These are phyloP conservation scores for Encarsia formosa DNA, from an alignment of 2,888 invertebrate genomes.

Conservation along the genomic window DNA sequence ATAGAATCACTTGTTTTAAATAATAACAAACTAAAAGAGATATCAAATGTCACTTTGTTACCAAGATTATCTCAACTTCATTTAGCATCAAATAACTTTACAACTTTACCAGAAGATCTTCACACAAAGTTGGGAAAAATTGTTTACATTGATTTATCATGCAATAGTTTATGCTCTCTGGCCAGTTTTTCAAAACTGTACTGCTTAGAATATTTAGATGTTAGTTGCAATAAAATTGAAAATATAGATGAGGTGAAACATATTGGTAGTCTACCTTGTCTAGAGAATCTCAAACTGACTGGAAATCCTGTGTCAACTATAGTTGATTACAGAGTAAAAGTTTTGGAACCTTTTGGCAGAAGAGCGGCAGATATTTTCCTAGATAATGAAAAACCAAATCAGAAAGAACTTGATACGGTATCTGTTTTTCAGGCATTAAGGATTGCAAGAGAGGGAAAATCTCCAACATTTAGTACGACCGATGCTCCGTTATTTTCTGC, in stretches of 20 bases:
- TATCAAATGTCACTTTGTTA: conserved; percentile 74
- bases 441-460: conserved; percentile 68
- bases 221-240: conserved; percentile 79
- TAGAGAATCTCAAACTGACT: conserved; percentile 81
- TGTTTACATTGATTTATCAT: conserved; percentile 76
- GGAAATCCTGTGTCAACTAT: conserved; percentile 86
- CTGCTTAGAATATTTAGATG: conserved; percentile 79
- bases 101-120: conserved; percentile 68
- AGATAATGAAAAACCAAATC: conserved; percentile 83
- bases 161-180: conserved; percentile 73
- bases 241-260: conserved; percentile 77
- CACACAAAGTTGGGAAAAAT: conserved; percentile 86
- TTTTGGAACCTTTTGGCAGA: conserved; percentile 80
- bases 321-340: conserved; percentile 86
- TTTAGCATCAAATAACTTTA: conserved; percentile 71
- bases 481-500: conserved; percentile 51
- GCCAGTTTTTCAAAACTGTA: conserved; percentile 77
- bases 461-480: conserved; percentile 57
- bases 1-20: conserved; percentile 69
- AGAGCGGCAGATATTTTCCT: conserved; percentile 79
- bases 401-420: conserved; percentile 87
- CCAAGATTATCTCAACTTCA: conserved; percentile 73
- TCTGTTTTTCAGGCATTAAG: conserved; percentile 84
- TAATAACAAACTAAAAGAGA: conserved; percentile 71
- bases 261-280: conserved; percentile 76